These are phyloP conservation scores for Eurypyga helias DNA, from an alignment of 2,113 vertebrate species.

Conservation along the genomic window DNA sequence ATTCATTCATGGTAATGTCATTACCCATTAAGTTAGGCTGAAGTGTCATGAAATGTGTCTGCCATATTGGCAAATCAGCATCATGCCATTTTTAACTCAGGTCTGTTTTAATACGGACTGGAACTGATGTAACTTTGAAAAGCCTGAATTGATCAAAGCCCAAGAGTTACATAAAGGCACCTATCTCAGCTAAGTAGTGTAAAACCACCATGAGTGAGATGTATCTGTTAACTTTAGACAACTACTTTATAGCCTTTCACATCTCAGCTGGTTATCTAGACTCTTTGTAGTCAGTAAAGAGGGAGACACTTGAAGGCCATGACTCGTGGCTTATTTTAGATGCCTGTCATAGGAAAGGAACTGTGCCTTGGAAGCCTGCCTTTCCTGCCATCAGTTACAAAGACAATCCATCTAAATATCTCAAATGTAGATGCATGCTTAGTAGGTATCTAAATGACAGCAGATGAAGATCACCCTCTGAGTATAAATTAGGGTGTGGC, in stretches of 20 bases:
- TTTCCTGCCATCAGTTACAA: not conserved
- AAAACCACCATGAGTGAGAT: not conserved
- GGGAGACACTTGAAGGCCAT: not conserved
- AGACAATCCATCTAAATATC: not conserved
- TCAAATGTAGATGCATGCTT: not conserved
- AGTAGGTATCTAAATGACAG: not conserved
- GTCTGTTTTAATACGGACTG: not conserved
- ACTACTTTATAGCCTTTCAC: not conserved
- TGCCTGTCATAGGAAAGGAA: not conserved
- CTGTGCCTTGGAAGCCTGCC: not conserved
- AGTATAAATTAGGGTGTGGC: not conserved
- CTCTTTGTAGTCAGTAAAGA: not conserved
- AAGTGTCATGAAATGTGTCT: not conserved
- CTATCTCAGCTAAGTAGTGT: not conserved
- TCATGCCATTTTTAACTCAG: not conserved
- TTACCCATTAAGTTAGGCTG: not conserved
- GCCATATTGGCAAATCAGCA: not conserved
- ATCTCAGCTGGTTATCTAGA: not conserved
- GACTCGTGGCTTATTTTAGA: constrained; percentile 37
- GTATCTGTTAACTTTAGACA: not conserved
- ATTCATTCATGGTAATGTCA: not conserved
- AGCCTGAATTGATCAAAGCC: not conserved
- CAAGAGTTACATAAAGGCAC: not conserved
- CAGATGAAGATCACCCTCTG: not conserved
- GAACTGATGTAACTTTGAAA: not conserved